Evolutionary conservation across 2,797 vertebrate species (phyloP), one percentile per base, ranked within the genome.

Genomic region (Tokudaia muenninki): DNA sequence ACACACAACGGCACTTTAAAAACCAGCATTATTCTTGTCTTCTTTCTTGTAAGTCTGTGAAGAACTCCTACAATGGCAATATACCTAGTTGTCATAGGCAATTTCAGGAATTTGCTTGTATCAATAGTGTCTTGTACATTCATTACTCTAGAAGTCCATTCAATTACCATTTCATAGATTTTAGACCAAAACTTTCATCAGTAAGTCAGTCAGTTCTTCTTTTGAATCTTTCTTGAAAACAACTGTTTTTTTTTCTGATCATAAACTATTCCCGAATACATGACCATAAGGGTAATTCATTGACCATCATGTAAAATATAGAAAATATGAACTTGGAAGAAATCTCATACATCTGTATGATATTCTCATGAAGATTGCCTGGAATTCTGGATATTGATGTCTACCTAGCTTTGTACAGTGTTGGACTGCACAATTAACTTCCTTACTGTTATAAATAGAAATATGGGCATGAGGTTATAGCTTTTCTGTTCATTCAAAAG

Each of bases 251-350:
- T 57, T 57, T 52, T 6, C 31, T 80, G 26, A 72, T 90, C 90
- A 89, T 52, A 87, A 90, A 55, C 26, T 34, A 52, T 50, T 87
- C 34, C 11, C 22, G 82, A 52, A 47, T 93, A 50, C 9, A 79
- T 95, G 34, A 29, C 44, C 17, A 37, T 75, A 37, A 80, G 83
- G 70, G 44, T 6, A 87, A 5, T 87, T 50, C 13, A 59, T 91
- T 81, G 63, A n/a, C 26, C 1, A 52, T 19, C 74, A 80, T 84
- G 11, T 34, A 75, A 86, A 94, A 52, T 75, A 37, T 92, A n/a
- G 57, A 90, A 96, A 93, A 3, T 10, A 59, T 81, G 41, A 94
- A 70, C 26, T 61, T 96, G 17, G 37, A 52, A 52, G 34, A 87
- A 59, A 59, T 81, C 72, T 52, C 26, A 72, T 63, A 84, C 26